These are phyloP conservation scores for Enhydra lutris DNA, from an alignment of 2,113 vertebrate species.

Conservation along the genomic window DNA sequence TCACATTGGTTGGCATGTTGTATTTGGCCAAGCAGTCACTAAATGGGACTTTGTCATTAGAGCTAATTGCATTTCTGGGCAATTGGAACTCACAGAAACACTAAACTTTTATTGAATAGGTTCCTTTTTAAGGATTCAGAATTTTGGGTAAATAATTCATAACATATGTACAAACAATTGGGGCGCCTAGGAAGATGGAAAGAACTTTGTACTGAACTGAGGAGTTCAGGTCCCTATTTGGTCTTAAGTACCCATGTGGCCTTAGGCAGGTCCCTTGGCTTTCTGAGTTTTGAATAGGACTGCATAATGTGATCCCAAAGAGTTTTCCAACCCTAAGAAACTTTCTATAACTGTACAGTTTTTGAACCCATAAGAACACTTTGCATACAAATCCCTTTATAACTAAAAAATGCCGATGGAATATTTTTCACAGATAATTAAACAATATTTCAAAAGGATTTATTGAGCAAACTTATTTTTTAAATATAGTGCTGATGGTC, in stretches of 20 bases:
- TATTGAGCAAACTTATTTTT: conserved; percentile 45
- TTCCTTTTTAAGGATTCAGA: conserved; percentile 43
- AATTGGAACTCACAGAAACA: not conserved
- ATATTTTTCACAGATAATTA: conserved; percentile 33
- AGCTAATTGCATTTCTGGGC: conserved; percentile 50
- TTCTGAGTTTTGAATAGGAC: not conserved
- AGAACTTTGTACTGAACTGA: not conserved
- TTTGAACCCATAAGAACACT: conserved; percentile 7
- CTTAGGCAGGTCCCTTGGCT: not conserved
- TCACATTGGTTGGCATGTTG: conserved; percentile 9
- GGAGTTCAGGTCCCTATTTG: conserved; percentile 13
- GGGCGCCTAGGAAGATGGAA: not conserved
- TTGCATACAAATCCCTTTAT: conserved; percentile 30
- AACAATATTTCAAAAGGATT: conserved; percentile 32
- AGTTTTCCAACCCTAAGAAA: not conserved
- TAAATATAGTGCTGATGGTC: not conserved
- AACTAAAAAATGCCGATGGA: conserved; percentile 19
- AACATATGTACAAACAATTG: conserved; percentile 51
- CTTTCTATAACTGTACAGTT: not conserved
- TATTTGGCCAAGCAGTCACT: conserved; percentile 53
- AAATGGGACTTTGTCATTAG: conserved; percentile 60
- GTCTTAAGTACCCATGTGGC: not conserved
- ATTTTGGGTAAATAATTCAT: conserved; percentile 58
- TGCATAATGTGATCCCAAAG: not conserved
- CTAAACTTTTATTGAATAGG: not conserved